Percentiles rank a stretch among this genome's conserved stretches.
phyloP scores from a whole-genome alignment of 1,140 invertebrate species.

The Carposina sasakii region DNA sequence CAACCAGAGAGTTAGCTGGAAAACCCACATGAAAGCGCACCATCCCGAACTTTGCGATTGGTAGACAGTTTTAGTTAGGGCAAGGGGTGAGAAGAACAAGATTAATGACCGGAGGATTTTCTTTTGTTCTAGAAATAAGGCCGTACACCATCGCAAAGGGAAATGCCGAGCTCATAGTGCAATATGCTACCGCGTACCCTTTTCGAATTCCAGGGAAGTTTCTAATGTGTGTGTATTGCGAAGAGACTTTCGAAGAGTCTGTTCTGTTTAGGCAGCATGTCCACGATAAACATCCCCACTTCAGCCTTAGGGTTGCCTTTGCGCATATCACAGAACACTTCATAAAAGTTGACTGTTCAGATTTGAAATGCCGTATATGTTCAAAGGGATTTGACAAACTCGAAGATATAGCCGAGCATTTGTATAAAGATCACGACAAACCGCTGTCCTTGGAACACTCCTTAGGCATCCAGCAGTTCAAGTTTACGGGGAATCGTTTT shows the following conservation, averaged over 20 bases:
- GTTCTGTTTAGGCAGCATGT: neutral
- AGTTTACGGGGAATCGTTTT: too few relatives aligned
- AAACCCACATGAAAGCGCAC: constrained; percentile 24
- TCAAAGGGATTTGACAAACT: neutral
- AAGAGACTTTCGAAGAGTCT: neutral
- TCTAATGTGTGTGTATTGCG: neutral
- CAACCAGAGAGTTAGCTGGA: constrained; percentile 28
- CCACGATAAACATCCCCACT: neutral
- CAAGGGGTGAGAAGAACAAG: too few relatives aligned
- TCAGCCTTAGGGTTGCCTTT: neutral
- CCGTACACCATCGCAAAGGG: neutral
- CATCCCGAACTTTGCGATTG: constrained; percentile 20
- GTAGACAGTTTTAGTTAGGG: too few relatives aligned
- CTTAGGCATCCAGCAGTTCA: too few relatives aligned
- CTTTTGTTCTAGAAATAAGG: neutral
- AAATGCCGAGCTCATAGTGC: neutral
- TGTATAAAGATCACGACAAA: too few relatives aligned
- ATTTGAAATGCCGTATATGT: neutral
- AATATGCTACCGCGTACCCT: neutral
- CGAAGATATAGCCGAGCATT: neutral
- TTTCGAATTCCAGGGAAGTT: neutral
- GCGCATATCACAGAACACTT: neutral
- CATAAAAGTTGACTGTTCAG: neutral
- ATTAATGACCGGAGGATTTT: neutral
- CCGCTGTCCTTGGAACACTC: too few relatives aligned